phyloP scores from a whole-genome alignment of 2,797 vertebrate genomes.

The Oreonectes daqikongensis region DNA sequence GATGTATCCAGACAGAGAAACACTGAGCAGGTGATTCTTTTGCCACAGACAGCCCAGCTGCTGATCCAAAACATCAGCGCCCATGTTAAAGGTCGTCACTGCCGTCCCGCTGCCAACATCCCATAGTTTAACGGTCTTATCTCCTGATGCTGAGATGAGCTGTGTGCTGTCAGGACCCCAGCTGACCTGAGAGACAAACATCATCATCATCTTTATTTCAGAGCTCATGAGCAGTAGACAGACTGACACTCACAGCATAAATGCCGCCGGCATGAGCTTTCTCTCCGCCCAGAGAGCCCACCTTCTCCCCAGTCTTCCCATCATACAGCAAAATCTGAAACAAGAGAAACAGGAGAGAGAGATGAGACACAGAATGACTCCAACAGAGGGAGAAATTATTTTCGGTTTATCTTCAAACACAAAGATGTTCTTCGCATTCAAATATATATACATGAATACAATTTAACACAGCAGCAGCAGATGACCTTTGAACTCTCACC shows the following conservation, averaged over 20 bases:
- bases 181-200: slow-evolving; percentile 66
- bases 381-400: not conserved
- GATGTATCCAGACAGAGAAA: slow-evolving; percentile 94
- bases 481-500: slow-evolving; percentile 71
- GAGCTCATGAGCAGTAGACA: not conserved
- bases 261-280: slow-evolving; percentile 93
- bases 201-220: not conserved
- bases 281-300: slow-evolving; percentile 80
- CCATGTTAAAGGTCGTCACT: slow-evolving; percentile 90
- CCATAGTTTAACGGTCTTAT: slow-evolving; percentile 97
- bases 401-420: no score
- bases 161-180: slow-evolving; percentile 92
- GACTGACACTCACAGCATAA: slow-evolving; percentile 86
- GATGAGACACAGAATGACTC: not conserved
- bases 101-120: slow-evolving; percentile 82
- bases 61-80: slow-evolving; percentile 86
- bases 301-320: slow-evolving; percentile 82
- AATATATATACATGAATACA: not conserved
- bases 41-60: slow-evolving; percentile 98
- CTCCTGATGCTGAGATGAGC: slow-evolving; percentile 94
- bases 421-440: not conserved
- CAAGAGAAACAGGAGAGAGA: slow-evolving; percentile 36
- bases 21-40: slow-evolving; percentile 86
- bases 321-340: slow-evolving; percentile 88
- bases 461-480: not conserved